Evolutionary conservation across 2,113 vertebrate species (phyloP).

Genomic region (Cacatua alba): DNA sequence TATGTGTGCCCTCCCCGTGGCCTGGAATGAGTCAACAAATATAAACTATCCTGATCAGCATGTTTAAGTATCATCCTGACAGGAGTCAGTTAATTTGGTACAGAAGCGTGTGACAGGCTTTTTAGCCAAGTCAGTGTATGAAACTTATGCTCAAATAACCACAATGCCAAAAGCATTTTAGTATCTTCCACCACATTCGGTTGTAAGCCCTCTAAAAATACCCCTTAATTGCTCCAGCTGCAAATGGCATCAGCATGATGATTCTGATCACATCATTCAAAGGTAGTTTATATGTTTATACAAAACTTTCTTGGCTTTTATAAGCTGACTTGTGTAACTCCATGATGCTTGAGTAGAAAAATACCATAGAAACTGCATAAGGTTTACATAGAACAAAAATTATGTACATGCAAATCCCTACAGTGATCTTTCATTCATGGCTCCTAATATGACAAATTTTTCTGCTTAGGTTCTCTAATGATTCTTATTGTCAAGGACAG

Average conservation of each 20-base stretch:
- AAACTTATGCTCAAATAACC: neutral
- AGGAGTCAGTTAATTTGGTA: neutral
- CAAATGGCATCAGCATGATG: neutral
- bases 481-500: neutral
- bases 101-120: neutral
- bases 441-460: neutral
- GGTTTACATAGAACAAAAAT: neutral
- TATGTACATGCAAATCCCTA: neutral
- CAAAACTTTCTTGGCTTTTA: neutral
- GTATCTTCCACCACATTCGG: neutral
- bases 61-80: neutral
- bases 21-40: neutral
- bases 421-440: neutral
- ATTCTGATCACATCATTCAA: neutral
- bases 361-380: neutral
- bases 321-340: neutral
- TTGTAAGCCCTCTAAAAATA: neutral
- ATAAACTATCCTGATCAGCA: neutral
- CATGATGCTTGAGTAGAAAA: neutral
- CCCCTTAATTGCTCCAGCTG: neutral
- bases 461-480: neutral
- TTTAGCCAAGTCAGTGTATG: rapidly evolving
- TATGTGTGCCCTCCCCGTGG: neutral
- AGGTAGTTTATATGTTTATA: neutral
- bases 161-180: neutral